phyloP scores from a whole-genome alignment of 2,888 invertebrate species.

The Agrotis puta region DNA sequence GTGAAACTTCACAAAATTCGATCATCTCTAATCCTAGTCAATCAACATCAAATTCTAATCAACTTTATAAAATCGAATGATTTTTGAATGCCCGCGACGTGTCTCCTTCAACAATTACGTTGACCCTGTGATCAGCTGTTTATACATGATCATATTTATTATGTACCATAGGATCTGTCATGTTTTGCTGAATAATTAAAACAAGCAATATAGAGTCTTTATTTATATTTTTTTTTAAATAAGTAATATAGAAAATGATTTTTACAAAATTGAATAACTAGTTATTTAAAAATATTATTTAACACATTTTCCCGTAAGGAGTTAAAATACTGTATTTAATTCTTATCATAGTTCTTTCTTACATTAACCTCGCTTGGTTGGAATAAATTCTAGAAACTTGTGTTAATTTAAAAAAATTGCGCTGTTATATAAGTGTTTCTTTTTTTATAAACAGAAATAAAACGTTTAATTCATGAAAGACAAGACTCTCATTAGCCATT shows the following conservation, averaged over 20 bases:
- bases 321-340: not conserved
- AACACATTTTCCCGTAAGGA: not conserved
- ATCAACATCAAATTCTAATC: too few species aligned
- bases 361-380: constrained; percentile 32
- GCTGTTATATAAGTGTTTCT: constrained; percentile 1
- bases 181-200: too few species aligned
- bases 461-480: constrained; percentile 1
- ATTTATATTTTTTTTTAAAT: too few species aligned
- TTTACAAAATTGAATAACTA: too few species aligned
- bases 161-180: too few species aligned
- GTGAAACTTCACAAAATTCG: not conserved
- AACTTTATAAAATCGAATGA: not conserved
- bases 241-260: too few species aligned
- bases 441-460: not conserved
- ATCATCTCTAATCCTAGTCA: too few species aligned
- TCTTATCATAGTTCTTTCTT: constrained; percentile 31
- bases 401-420: constrained; percentile 9
- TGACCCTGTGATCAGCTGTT: not conserved
- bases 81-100: too few species aligned
- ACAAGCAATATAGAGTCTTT: too few species aligned
- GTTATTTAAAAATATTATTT: not conserved
- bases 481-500: not conserved
- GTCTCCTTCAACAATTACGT: not conserved
- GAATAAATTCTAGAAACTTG: constrained; percentile 15
- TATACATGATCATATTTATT: too few species aligned